Base-by-base conservation (phyloP, 2,113 vertebrate genomes). In the Phodopus roborovskii region DNA sequence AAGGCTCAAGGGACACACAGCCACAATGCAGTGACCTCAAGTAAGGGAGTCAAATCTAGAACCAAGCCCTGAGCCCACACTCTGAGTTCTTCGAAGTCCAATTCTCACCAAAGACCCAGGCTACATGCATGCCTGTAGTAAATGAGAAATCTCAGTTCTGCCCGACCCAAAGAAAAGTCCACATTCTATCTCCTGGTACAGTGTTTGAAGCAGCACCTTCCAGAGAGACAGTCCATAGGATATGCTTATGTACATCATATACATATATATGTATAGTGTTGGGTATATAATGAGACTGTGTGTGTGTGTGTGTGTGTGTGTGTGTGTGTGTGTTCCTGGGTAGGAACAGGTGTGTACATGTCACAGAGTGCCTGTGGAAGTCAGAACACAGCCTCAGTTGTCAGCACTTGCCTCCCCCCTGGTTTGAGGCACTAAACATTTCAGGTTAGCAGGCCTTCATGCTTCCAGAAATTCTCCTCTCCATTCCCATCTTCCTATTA, bases 31-130 rank as follows among this genome's bases (percentile, higher is more conserved):
- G 45, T 16, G 60, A 17, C 24, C 62, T 42, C 39, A 20, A 4
- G 30, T 39, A 12, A 42, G 56, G 20, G 22, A 39, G 39, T 77
- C 7, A 11, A 42, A 53, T 2, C 66, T 17, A 19, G 83, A 64
- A 11, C 12, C 2, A 7, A 11, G 39, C 4, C 0, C 50, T 24
- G 64, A 36, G 20, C 33, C 53, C 42, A 1, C 2, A 15, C 42
- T 58, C 45, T 5, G 68, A 50, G 62, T 48, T 26, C 33, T 58
- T 19, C 11, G 42, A 15, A 28, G 30, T 5, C 56, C 22, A 36
- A 24, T 11, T 68, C 56, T 36, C 9, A 12, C 70, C 62, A 22
- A 24, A 90, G 20, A 22, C 77, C 42, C 62, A 8, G 17, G 15
- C 9, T 12, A 17, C 45, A 20, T 10, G 71, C 39, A 16, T 22